Evolutionary conservation across 2,888 invertebrate genomes (phyloP).

Genomic region (Homarus gammarus): DNA sequence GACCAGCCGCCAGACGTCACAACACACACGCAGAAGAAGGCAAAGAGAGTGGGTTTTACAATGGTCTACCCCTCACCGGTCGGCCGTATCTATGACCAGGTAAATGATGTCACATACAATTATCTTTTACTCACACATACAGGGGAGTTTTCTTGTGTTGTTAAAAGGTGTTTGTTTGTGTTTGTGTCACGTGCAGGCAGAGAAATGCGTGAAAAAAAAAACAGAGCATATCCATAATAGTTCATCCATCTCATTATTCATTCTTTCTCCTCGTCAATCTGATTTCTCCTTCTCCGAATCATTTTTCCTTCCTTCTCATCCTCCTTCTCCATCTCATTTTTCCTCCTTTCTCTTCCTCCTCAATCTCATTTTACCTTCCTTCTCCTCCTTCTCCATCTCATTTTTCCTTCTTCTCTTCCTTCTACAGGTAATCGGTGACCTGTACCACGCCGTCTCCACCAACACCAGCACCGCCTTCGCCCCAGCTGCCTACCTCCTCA

Average conservation of each 20-base stretch:
- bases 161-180: no score
- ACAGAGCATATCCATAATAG: no score
- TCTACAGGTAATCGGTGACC: slow-evolving; percentile 35
- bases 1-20: no score
- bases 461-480: slow-evolving; percentile 55
- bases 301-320: not conserved
- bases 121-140: no score
- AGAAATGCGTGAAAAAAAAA: no score
- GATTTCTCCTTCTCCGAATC: not conserved
- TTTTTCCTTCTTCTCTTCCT: not conserved
- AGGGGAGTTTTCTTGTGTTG: no score
- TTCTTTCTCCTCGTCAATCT: no score
- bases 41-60: slow-evolving; percentile 77
- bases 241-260: no score
- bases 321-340: not conserved
- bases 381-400: not conserved
- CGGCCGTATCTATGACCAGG: slow-evolving; percentile 62
- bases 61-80: slow-evolving; percentile 75
- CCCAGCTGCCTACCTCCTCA: slow-evolving; percentile 29
- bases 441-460: slow-evolving; percentile 46
- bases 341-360: not conserved
- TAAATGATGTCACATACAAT: not conserved
- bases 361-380: not conserved
- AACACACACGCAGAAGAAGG: not conserved
- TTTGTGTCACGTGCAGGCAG: no score